These are phyloP conservation scores for Edolisoma coerulescens DNA, from an alignment of 2,113 vertebrate genomes.

Conservation along the genomic window DNA sequence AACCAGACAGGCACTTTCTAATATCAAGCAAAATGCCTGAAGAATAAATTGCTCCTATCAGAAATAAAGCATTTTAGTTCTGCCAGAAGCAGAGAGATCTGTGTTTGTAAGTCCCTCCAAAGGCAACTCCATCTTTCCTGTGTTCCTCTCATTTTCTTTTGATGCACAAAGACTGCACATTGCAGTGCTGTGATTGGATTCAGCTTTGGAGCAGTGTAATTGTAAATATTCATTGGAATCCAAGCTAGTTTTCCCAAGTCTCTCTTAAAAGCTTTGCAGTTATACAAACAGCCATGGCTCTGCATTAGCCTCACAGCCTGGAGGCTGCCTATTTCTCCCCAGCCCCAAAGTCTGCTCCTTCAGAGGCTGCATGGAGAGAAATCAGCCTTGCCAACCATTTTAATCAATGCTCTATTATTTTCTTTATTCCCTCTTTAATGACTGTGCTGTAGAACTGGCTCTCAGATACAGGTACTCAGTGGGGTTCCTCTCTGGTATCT, in stretches of 20 bases:
- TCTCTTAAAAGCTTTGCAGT: conserved; percentile 67
- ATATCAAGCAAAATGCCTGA: conserved; percentile 65
- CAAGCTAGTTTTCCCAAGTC: conserved; percentile 64
- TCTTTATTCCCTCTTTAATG: conserved; percentile 34
- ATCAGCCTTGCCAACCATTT: conserved; percentile 36
- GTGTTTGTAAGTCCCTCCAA: conserved; percentile 72
- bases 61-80: conserved; percentile 74
- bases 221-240: conserved; percentile 80
- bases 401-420: conserved; percentile 37
- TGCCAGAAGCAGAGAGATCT: conserved; percentile 70
- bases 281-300: conserved; percentile 68
- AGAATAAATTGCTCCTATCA: conserved; percentile 74
- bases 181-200: conserved; percentile 71
- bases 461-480: background rate
- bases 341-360: conserved; percentile 45
- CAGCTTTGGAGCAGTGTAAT: conserved; percentile 63
- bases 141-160: conserved; percentile 73
- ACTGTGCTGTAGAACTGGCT: conserved; percentile 15
- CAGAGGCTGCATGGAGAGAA: conserved; percentile 31
- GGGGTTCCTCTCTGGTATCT: background rate
- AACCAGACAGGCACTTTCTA: conserved; percentile 59
- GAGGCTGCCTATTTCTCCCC: conserved; percentile 51
- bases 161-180: conserved; percentile 69
- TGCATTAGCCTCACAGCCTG: conserved; percentile 51
- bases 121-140: conserved; percentile 72